These are phyloP conservation scores for Aphyosemion australe DNA, from an alignment of 2,113 vertebrate species.

Conservation along the genomic window DNA sequence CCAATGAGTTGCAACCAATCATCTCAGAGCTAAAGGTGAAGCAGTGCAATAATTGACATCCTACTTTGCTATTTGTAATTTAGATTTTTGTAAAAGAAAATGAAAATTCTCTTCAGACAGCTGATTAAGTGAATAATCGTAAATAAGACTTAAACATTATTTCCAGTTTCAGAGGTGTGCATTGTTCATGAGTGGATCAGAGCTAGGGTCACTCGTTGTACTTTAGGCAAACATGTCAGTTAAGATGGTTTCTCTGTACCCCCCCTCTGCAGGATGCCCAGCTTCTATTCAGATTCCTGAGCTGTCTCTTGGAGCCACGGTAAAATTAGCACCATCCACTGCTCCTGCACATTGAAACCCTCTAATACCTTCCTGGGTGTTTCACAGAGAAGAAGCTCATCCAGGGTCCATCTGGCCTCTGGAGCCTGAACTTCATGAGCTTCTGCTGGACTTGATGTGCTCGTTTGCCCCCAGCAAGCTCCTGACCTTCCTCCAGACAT, in stretches of 20 bases:
- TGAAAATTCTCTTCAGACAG: too few relatives aligned
- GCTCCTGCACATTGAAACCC: not conserved
- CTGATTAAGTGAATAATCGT: too few relatives aligned
- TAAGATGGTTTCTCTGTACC: too few relatives aligned
- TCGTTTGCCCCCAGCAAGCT: slow-evolving; percentile 85
- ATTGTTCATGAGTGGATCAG: too few relatives aligned
- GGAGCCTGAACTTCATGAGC: slow-evolving; percentile 83
- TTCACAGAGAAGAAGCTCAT: slow-evolving; percentile 82
- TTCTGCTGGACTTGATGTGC: slow-evolving; percentile 86
- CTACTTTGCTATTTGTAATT: too few relatives aligned
- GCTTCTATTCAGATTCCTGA: slow-evolving; percentile 89
- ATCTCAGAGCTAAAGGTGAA: slow-evolving; percentile 86
- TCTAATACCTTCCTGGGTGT: slow-evolving; percentile 1
- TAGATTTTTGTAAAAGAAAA: too few relatives aligned
- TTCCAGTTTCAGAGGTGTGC: too few relatives aligned
- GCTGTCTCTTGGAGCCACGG: slow-evolving; percentile 88
- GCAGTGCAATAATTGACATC: too few relatives aligned
- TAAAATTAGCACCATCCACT: slow-evolving; percentile 49
- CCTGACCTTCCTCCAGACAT: slow-evolving; percentile 82
- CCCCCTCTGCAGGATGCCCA: slow-evolving; percentile 80
- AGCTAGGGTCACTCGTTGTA: too few relatives aligned
- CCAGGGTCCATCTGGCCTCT: slow-evolving; percentile 75
- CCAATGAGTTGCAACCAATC: slow-evolving; percentile 83
- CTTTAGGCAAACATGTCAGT: too few relatives aligned
- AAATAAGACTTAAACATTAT: too few relatives aligned